Evolutionary conservation across 2,888 invertebrate species (phyloP), one percentile per base, ranked within the genome.

Genomic region (Ophioninae sp.): DNA sequence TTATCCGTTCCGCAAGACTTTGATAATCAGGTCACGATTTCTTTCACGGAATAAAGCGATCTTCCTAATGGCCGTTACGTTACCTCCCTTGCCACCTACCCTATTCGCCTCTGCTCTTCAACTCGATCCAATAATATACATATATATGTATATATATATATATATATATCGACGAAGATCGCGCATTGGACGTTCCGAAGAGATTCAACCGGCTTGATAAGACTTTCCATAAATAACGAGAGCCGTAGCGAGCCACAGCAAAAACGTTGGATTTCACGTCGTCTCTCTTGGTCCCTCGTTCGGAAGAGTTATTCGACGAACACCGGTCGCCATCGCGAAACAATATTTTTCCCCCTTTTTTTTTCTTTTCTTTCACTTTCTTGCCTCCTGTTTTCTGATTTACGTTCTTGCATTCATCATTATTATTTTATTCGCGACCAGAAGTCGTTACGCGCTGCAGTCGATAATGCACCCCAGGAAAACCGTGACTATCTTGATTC

Each of bases 11-110:
- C 62, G 23, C 39, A 64, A 70, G 73, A 68, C 76, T 65, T 86
- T 76, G 78, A 85, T 86, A 85, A 85, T 86, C 83, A 83, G 83
- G 73, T 83, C 83, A 83, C 80, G 83, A 85, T 85, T 83, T 62
- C 61, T 65, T 61, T 59, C 79, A 81, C 81, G 79, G 77, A 85
- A 86, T 85, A 62, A 83, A 86, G 86, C 81, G 83, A 82, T 86
- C 77, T 81, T 85, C 69, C 70, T 84, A 81, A 85, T 84, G 81
- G 73, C 61, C 70, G 57, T 57, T 78, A 78, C 64, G 72, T 23
- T 30, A 56, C 41, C 13, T 23, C 44, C 20, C n/a, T 23, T 30
- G 62, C 41, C 13, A 30, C 44, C 20, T n/a, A 17, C 13, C 77
- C 23, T 69, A 23, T 44, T 62, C 13, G 13, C 20, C 56, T 6